Evolutionary conservation across 2,797 vertebrate genomes (phyloP), one percentile per base, ranked within the genome.

Genomic region (Peromyscus attwateri): DNA sequence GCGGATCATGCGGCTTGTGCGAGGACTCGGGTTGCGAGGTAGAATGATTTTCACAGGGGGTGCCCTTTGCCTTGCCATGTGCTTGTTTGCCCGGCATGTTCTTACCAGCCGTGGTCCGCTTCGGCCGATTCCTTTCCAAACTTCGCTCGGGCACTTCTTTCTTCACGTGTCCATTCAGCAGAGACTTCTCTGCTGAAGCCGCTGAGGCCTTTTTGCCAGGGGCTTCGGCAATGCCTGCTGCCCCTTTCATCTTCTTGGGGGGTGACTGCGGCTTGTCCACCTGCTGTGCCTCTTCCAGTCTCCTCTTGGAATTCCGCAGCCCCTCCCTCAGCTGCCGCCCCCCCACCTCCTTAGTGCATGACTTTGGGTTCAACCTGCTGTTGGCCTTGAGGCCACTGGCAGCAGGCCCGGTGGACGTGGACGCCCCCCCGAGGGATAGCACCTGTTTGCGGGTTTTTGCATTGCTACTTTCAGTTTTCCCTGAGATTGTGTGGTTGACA

Each of bases 381-480:
- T 99, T 99, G 98, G 99, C 99, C 98, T 99, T 99, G 97, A 98
- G 98, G 98, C 99, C 98, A 57, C 98, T 98, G 97, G 98, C 97
- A 98, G 99, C 98, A 96, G 98, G 98, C 98, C 98, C 98, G 96
- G 98, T 98, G 97, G 99, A 98, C 97, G 98, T 99, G 99, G 99
- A 99, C 98, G 99, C 99, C 98, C 99, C 99, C 97, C 99, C 99
- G 98, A 99, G 99, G 99, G 99, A 99, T 99, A 99, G 99, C 99
- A 99, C 99, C 99, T 99, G 99, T 99, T 99, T 99, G 99, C 99
- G 99, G 98, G 99, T 99, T 99, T 99, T 99, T 99, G 99, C 99
- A 99, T 99, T 99, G 99, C 99, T 99, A 99, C 99, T 99, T 99
- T 99, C 99, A 99, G 98, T 99, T 99, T 99, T 99, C 99, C 99